Evolutionary conservation across 2,113 vertebrate species (phyloP), one percentile per base, ranked within the genome.

Genomic region (Sinosuthora webbiana): DNA sequence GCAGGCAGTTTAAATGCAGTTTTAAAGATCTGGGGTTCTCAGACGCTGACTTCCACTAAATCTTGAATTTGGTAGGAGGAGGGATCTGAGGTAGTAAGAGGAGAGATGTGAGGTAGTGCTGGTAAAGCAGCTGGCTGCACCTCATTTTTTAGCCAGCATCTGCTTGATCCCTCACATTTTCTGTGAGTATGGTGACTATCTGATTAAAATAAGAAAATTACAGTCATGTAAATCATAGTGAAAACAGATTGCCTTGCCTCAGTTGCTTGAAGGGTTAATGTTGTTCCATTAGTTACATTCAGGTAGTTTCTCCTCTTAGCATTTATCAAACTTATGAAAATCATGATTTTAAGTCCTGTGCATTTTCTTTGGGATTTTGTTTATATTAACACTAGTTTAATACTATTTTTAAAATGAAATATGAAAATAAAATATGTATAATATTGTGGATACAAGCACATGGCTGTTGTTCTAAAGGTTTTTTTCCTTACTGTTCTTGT

Each of bases 131-230:
- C 18, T 52, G 50, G 7, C 31, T 84, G 69, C 30, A 8, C 12
- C 52, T 73, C 6, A 6, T 41, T 18, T 69, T 39, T 81, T 45
- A 90, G 25, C 28, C 25, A 57, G 19, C 37, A 37, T 50, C 15
- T 92, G 8, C 75, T 80, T 86, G 14, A 83, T 88, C 20, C 10
- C 7, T 57, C 20, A 6, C 1, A 6, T 76, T 60, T 85, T 60
- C 45, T 74, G 1, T 27, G 31, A 28, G 3, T 14, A 15, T 0
- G 0, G 5, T 45, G 47, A 55, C 19, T 41, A 16, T 50, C 21
- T 70, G 50, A 50, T 84, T 45, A 79, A 87, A 67, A 30, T 70
- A 39, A 79, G 47, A 68, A 41, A 57, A 25, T 19, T 39, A 4
- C 8, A 13, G 45, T 59, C 39, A 16, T 90, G 13, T 53, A 83